Evolutionary conservation across 1,140 invertebrate genomes (phyloP), one percentile per base, ranked within the genome.

Genomic region (Drosophila biarmipes): DNA sequence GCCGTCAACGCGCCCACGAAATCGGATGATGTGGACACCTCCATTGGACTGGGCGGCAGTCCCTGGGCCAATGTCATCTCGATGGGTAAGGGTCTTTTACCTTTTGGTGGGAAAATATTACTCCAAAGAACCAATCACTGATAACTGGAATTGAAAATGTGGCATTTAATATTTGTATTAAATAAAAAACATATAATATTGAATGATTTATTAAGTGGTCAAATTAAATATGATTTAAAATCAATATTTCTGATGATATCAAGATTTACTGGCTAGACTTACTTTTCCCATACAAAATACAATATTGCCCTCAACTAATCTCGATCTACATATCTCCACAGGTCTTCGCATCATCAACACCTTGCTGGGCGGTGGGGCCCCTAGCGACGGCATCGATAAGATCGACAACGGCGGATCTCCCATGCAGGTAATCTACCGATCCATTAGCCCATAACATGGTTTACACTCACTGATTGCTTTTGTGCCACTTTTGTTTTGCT

Each of bases 21-120:
- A 92, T 97, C 96, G 48, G 96, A 96, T 77, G 95, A 95, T 87
- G 91, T 96, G 8, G 95, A 96, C 64, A 93, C 93, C 29, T 94
- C 95, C 46, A 92, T 93, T 17, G 94, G 94, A 2, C 93, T 94
- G 1, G 94, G 95, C 6, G 93, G 95, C 8, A 96, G 96, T 17
- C 96, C 96, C 5, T 97, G 96, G 96, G 95, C 96, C n/a, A 96
- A 97, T 91, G 92, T 97, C 0, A 92, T 98, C n/a, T 95, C 96
- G 1, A 94, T 96, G 48, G 95, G 95, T 92, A 48, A 68, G 81
- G 53, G 8, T 10, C 11, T 5, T 3, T 2, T 2, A 1, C 1
- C 0, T 34, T 4, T 1, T 2, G 14, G 34, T 17, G 17, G 8
- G 6, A 7, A 10, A 14, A 19, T 40, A 21, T 21, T 2, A 2